Evolutionary conservation across 2,113 vertebrate genomes (phyloP), one percentile per base, ranked within the genome.

Genomic region (Esox niger): DNA sequence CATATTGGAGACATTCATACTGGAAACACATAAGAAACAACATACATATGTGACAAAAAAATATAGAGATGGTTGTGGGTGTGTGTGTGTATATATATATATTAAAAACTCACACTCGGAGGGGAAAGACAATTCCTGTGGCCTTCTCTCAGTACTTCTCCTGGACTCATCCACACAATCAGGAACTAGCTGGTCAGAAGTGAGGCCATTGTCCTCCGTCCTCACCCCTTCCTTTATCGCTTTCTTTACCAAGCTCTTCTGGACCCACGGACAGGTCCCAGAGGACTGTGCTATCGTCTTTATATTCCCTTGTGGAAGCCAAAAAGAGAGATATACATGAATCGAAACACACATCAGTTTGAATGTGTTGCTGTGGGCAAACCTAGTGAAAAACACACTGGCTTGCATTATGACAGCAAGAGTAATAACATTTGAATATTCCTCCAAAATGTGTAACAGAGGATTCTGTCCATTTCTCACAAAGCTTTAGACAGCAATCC

Each of bases 181-280:
- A 20, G 90, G 87, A 31, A 88, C 83, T 80, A 90, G 70, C 76
- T 91, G 90, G 84, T 91, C 88, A 10, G 86, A 77, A 0, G 76
- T 85, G 23, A 82, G 62, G 5, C 72, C 54, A 27, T 74, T 77
- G 32, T 93, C 92, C 32, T 91, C 90, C 3, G 25, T 76, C 65
- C 89, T 88, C 76, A 77, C 87, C 79, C 82, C 90, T 64, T 88
- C 88, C 64, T 91, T 89, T 65, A 81, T 90, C 63, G 90, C 89
- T 64, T 82, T 91, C 78, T 92, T 92, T 54, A 82, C 63, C 0
- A 75, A 70, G 74, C 69, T 84, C 74, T 76, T 83, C 81, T 73
- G 77, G 70, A 75, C 73, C 64, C 86, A 82, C 62, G 77, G 82
- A 73, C 79, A 86, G 66, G 71, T 52, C 55, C 77, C 77, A 2